Evolutionary conservation across 2,113 vertebrate species (phyloP).

Genomic region (Chlorodrepanis virens): DNA sequence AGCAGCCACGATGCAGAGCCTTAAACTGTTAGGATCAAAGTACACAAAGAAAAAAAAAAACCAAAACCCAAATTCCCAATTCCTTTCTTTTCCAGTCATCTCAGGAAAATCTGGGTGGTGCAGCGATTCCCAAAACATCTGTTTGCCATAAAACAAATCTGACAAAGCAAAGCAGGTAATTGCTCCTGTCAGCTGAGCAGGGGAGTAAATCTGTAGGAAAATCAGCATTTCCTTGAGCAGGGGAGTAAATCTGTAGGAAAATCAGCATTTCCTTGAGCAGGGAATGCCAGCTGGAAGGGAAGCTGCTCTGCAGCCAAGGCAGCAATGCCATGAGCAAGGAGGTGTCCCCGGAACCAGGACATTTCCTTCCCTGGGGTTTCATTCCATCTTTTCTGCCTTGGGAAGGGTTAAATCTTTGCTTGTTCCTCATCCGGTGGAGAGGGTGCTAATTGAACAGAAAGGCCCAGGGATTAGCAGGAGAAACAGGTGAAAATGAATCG

Average conservation of each 20-base stretch:
- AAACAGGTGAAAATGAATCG: background rate
- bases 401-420: background rate
- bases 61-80: background rate
- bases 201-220: background rate
- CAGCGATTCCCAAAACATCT: background rate
- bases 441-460: background rate
- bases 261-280: background rate
- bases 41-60: background rate
- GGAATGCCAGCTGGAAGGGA: background rate
- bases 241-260: background rate
- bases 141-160: accelerated
- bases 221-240: accelerated
- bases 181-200: background rate
- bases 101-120: background rate
- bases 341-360: background rate
- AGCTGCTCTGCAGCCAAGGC: background rate
- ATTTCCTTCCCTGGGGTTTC: background rate
- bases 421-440: background rate
- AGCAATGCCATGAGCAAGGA: accelerated
- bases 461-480: background rate
- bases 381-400: background rate
- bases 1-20: background rate
- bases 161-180: background rate
- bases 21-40: background rate
- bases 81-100: background rate